Percentiles rank a stretch among this genome's conserved stretches.
Evolutionary conservation across 2,888 invertebrate genomes (phyloP).

Genomic region (Rotaria magnacalcarata): DNA sequence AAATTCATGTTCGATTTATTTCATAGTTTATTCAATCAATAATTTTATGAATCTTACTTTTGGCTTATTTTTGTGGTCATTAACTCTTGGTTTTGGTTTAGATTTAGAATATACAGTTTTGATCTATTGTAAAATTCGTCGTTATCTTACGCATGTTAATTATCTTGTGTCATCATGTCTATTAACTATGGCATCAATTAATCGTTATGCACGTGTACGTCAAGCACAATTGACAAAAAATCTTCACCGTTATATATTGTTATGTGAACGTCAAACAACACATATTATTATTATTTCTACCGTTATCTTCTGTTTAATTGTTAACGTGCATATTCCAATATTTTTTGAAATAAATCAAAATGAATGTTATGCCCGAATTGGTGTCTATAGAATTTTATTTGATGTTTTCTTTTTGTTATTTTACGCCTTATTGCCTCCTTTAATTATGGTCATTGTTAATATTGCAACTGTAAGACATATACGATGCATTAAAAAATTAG

Average conservation of each 20-base stretch:
- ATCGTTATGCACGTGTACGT: background rate
- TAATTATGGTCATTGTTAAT: background rate
- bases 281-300: background rate
- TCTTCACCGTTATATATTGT: background rate
- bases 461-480: background rate
- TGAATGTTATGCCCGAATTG: background rate
- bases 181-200: slow-evolving; percentile 19
- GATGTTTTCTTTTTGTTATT: background rate
- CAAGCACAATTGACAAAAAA: background rate
- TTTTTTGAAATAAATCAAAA: background rate
- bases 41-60: background rate
- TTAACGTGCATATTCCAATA: slow-evolving; percentile 6
- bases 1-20: slow-evolving; percentile 13
- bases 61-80: background rate
- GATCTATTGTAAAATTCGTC: background rate
- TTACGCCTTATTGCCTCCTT: background rate
- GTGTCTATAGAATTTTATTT: background rate
- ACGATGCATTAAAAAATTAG: background rate
- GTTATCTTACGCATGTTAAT: background rate
- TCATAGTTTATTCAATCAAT: background rate
- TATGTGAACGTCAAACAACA: background rate
- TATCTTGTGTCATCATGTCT: background rate
- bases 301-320: background rate
- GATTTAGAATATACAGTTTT: background rate
- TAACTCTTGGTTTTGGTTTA: background rate